Base-by-base conservation (phyloP, 2,888 invertebrate genomes). In the Noctua janthina region DNA sequence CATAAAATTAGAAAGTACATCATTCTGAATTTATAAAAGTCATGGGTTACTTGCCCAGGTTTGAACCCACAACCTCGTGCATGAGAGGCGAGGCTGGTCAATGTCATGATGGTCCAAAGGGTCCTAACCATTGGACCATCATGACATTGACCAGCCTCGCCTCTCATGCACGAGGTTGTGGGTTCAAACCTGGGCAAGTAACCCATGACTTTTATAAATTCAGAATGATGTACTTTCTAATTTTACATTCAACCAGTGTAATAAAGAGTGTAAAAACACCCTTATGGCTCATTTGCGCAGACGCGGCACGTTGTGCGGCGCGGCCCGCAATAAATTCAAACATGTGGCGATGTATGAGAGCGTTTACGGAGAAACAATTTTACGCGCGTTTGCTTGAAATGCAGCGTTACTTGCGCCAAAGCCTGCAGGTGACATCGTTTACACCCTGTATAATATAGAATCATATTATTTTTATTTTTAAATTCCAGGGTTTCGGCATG, bases 401-500 rank as follows among this genome's bases (percentile, higher is more conserved):
- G 11, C 46, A 10, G 11, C 5, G 46, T 46, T 46, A 46, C 46
- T 46, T 11, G 46, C 46, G 46, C 11, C 11, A 1, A 11, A 46
- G 46, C 46, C 46, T 8, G 0, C 10, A 46, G 46, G 39, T 39
- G 5, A 39, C 39, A 39, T 39, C 43, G 43, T 43, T 43, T 43
- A 43, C 20, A 49, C 7, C 3, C 49, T 70, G 11, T 29, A 8
- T 17, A 15, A 8, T 51, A 35, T 23, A 6, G 7, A 51, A 20
- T 51, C 13, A 23, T 8, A 39, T 17, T 8, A 51, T 17, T 20
- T 43, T 8, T 35, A 11, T 62, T 81, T 49, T 23, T 1, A n/a
- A 46, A 62, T 94, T 97, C 54, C 96, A 97, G 94, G 97, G 97
- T 83, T 93, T 97, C 84, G 96, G 90, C 0, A 97, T 97, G 93